Evolutionary conservation across 2,113 vertebrate species (phyloP).

Genomic region (Beaufortia kweichowensis): DNA sequence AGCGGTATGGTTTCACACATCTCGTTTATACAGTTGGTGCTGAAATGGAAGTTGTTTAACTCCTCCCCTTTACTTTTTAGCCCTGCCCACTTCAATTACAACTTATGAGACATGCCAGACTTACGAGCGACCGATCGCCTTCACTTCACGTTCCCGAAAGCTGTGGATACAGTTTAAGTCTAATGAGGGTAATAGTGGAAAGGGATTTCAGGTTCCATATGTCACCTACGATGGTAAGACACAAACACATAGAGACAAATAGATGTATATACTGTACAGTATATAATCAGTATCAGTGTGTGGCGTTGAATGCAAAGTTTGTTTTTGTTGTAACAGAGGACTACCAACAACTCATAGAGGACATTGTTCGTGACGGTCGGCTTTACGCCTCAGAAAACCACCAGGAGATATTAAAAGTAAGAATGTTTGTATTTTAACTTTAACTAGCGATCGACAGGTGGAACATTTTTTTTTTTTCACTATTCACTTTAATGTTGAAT

Average conservation of each 20-base stretch:
- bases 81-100: slow-evolving; percentile 94
- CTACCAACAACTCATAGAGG: slow-evolving; percentile 97
- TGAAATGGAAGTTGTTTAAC: background rate
- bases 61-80: slow-evolving; percentile 66
- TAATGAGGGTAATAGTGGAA: slow-evolving; percentile 95
- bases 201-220: slow-evolving; percentile 96
- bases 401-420: slow-evolving; percentile 96
- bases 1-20: slow-evolving; percentile 78
- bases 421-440: background rate
- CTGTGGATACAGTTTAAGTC: slow-evolving; percentile 98
- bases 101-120: slow-evolving; percentile 99
- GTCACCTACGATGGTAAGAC: slow-evolving; percentile 95
- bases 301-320: slow-evolving; percentile 6
- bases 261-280: background rate
- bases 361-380: slow-evolving; percentile 95
- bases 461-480: no score
- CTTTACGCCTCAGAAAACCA: slow-evolving; percentile 98
- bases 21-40: background rate
- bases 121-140: slow-evolving; percentile 96
- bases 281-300: background rate
- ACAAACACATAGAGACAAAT: background rate
- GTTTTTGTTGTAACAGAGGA: slow-evolving; percentile 83
- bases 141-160: slow-evolving; percentile 96
- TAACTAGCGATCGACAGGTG: background rate
- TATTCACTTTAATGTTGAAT: no score